These are phyloP conservation scores for Barypeithes pellucidus DNA, from an alignment of 2,888 invertebrate genomes.

Conservation along the genomic window DNA sequence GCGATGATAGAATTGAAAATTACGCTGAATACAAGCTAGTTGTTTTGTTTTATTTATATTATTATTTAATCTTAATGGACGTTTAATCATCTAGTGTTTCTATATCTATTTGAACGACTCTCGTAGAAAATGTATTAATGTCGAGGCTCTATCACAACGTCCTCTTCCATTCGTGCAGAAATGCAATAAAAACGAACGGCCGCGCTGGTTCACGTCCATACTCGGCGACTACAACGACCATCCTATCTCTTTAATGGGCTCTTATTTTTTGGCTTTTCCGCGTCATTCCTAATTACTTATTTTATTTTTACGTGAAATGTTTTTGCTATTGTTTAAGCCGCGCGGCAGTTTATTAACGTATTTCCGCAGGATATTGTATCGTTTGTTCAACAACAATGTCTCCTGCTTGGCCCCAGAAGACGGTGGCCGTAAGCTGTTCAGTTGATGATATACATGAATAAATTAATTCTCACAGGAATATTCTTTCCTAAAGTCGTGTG, in stretches of 20 bases:
- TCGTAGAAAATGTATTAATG: slow-evolving; percentile 13
- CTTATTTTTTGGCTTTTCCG: slow-evolving; percentile 54
- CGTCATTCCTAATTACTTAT: slow-evolving; percentile 40
- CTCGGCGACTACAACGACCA: slow-evolving; percentile 29
- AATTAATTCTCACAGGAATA: no score
- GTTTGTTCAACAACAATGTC: no score
- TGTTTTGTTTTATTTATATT: no score
- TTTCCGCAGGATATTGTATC: not conserved
- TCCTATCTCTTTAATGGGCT: slow-evolving; percentile 54
- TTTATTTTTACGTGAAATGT: slow-evolving; percentile 27
- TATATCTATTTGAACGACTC: slow-evolving; percentile 10
- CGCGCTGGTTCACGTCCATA: slow-evolving; percentile 35
- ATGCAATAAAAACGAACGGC: slow-evolving; percentile 42
- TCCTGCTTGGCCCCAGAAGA: no score
- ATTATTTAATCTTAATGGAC: no score
- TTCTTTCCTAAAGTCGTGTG: no score
- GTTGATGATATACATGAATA: no score
- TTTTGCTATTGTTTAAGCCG: not conserved
- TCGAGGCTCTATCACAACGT: slow-evolving; percentile 10
- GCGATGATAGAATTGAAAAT: no score
- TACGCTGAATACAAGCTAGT: no score
- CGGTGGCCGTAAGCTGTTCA: no score
- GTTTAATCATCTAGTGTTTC: no score
- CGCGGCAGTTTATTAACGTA: no score
- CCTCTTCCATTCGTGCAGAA: slow-evolving; percentile 41